Evolutionary conservation across 2,797 vertebrate genomes (phyloP).

Genomic region (Chlorospingus semifuscus): DNA sequence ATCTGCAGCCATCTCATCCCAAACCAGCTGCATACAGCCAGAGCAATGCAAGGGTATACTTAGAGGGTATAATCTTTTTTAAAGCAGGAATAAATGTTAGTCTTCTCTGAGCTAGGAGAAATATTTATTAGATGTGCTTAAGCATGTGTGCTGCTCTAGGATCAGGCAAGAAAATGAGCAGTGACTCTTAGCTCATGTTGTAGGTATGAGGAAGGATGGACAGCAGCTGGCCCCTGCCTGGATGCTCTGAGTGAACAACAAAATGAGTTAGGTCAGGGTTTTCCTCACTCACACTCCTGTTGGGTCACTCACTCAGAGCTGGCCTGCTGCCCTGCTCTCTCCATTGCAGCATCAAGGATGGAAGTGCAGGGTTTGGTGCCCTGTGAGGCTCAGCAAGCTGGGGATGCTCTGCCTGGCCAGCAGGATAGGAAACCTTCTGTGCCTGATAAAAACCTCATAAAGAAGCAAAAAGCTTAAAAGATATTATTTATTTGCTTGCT

Average conservation of each 20-base stretch:
- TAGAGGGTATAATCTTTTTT: not conserved
- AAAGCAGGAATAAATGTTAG: not conserved
- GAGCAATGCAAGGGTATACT: not conserved
- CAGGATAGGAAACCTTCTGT: not conserved
- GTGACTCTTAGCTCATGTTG: not conserved
- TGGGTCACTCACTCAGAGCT: not conserved
- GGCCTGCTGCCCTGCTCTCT: not conserved
- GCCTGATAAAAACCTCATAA: not conserved
- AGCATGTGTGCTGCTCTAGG: not conserved
- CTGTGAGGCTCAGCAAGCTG: not conserved
- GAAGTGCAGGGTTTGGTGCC: not conserved
- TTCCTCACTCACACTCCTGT: not conserved
- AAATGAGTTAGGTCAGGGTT: not conserved
- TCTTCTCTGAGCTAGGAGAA: not conserved
- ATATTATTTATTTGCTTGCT: not conserved
- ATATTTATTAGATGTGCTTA: not conserved
- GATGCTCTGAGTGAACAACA: not conserved
- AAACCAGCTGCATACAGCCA: not conserved
- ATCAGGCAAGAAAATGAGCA: not conserved
- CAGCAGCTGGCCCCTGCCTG: not conserved
- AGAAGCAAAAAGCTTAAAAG: not conserved
- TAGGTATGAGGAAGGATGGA: not conserved
- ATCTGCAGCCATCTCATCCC: not conserved
- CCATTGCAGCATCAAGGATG: rapidly evolving
- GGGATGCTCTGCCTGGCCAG: not conserved